Percentiles rank a stretch among this genome's conserved stretches.
These are phyloP conservation scores for Salarias fasciatus DNA, from an alignment of 2,797 vertebrate species.

Conservation along the genomic window DNA sequence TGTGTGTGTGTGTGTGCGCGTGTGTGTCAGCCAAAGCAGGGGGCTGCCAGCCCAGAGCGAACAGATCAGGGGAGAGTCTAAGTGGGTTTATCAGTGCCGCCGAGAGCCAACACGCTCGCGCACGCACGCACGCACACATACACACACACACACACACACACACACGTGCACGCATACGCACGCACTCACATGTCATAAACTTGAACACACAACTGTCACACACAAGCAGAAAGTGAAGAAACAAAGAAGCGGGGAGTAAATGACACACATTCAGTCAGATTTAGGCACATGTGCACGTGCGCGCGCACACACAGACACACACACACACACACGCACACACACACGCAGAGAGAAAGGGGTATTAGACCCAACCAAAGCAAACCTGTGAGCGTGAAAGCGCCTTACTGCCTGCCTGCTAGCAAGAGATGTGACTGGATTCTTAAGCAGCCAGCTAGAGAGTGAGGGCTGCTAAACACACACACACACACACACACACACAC, in stretches of 20 bases:
- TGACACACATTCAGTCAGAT: conserved; percentile 56
- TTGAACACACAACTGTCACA: conserved; percentile 56
- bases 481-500: conserved; percentile 45
- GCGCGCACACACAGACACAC: too few species aligned
- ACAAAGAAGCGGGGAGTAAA: conserved; percentile 59
- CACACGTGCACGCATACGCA: neutral
- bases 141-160: conserved; percentile 52
- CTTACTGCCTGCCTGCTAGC: conserved; percentile 96
- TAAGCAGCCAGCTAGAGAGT: conserved; percentile 92
- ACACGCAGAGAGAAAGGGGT: conserved; percentile 88
- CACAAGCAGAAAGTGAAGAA: conserved; percentile 60
- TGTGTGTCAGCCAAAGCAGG: conserved; percentile 73
- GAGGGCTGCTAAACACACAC: conserved; percentile 68
- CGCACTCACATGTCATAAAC: conserved; percentile 37
- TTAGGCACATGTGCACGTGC: conserved; percentile 12
- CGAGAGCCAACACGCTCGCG: conserved; percentile 86
- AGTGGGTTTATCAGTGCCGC: conserved; percentile 97
- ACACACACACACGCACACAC: neutral
- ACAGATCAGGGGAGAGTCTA: conserved; percentile 97
- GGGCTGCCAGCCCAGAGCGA: conserved; percentile 93
- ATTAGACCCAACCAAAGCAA: conserved; percentile 98
- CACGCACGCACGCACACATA: conserved; percentile 16
- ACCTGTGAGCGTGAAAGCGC: conserved; percentile 99
- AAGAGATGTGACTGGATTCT: conserved; percentile 99
- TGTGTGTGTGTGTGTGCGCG: conserved; percentile 27